Evolutionary conservation across 2,797 vertebrate species (phyloP).

Genomic region (Eidolon dupreanum): DNA sequence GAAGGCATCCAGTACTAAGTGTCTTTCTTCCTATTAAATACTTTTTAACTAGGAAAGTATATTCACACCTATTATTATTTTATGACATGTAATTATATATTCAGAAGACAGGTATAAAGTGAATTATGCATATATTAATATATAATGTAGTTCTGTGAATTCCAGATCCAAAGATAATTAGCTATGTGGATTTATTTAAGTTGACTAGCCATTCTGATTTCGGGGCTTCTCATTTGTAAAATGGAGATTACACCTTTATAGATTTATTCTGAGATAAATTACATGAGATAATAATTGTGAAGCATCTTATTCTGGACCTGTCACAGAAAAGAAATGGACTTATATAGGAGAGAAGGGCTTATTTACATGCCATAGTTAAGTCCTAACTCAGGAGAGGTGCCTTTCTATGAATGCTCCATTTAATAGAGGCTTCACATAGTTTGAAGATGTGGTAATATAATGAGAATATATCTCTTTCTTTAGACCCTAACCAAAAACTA

Average conservation of each 20-base stretch:
- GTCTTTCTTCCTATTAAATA: background rate
- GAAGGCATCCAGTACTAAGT: background rate
- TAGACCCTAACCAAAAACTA: background rate
- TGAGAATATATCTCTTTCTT: background rate
- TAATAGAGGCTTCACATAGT: background rate
- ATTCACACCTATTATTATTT: conserved; percentile 50
- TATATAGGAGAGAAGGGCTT: background rate
- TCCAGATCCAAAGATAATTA: background rate
- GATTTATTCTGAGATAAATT: background rate
- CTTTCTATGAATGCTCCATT: background rate
- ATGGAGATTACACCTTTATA: background rate
- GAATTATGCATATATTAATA: conserved; percentile 9
- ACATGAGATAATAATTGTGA: background rate
- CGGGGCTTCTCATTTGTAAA: background rate
- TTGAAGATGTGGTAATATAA: background rate
- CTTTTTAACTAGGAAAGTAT: background rate
- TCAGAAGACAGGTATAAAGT: background rate
- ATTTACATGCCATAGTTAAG: background rate
- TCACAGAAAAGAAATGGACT: background rate
- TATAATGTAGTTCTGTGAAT: background rate
- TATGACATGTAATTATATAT: conserved; percentile 14
- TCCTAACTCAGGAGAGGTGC: background rate
- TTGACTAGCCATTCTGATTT: background rate
- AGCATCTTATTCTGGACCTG: background rate
- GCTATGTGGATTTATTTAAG: background rate